Base-by-base conservation (phyloP, 2,888 invertebrate genomes). In the Drosophila crucigera region DNA sequence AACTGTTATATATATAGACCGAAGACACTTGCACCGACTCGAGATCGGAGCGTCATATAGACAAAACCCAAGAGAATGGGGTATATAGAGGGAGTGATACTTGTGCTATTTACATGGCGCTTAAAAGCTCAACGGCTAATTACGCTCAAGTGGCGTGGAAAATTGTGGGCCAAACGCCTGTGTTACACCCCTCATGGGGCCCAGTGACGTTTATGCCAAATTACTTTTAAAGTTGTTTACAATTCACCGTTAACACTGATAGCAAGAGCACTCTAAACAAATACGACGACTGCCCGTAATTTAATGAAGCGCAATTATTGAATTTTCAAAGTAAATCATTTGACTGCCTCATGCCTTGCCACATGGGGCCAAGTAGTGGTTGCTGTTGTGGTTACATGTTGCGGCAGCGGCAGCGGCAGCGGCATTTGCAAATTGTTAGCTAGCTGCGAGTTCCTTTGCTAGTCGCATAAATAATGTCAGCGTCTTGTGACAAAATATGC, bases 81-180 rank as follows among this genome's bases (percentile, higher is more conserved):
- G 56, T n/a, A 39, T 30, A 4, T 16, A 14, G 10, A 30, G 49
- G 28, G 59, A 30, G 60, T 53, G 61, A 59, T 58, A 25, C 49
- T 50, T 63, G 7, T 49, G 56, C 47, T 90, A 78, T 90, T 87
- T 87, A 73, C 82, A 53, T 33, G 68, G 65, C 62, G 87, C 87
- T 87, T 89, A 80, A 80, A 71, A 77, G 87, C 88, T 87, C 78
- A 87, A 73, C 82, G 82, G 74, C 78, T 87, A 87, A 87, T 87
- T 87, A 90, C 87, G 91, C 84, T 87, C 91, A 90, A 87, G 82
- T 87, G 87, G 91, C 89, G 80, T 89, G 80, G 90, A 87, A 90
- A 90, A 90, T 89, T 90, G 80, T 89, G 73, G 89, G 70, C 5
- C 28, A 39, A 28, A 63, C 50, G 55, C 37, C 22, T 22, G 50